phyloP scores from a whole-genome alignment of 2,113 vertebrate genomes.

The Corythaixoides concolor region DNA sequence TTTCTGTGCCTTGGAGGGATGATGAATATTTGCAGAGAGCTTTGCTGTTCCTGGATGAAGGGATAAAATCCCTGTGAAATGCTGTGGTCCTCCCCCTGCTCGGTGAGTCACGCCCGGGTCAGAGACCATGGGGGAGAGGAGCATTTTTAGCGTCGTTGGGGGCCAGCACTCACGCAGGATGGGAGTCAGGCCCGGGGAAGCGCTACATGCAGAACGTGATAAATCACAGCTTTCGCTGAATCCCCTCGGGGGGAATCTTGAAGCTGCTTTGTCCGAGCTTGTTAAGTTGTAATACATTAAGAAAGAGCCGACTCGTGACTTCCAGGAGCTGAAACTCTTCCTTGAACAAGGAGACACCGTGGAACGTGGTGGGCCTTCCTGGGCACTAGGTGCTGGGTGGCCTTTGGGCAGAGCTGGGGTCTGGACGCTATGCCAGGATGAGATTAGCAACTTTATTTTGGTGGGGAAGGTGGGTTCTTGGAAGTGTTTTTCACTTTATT shows the following conservation, averaged over 20 bases:
- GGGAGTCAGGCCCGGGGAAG: background rate
- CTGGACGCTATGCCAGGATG: background rate
- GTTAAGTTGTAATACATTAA: background rate
- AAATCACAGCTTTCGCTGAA: background rate
- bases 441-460: background rate
- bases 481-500: background rate
- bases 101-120: background rate
- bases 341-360: background rate
- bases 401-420: background rate
- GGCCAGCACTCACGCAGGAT: accelerated
- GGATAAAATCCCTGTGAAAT: background rate
- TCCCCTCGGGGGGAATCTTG: background rate
- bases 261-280: slow-evolving; percentile 3
- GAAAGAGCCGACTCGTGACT: background rate
- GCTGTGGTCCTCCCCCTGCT: background rate
- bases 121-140: background rate
- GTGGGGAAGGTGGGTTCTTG: background rate
- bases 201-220: background rate
- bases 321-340: background rate
- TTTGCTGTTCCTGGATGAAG: background rate
- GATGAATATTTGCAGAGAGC: background rate
- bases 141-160: accelerated
- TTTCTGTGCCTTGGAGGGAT: background rate
- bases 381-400: background rate
- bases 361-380: background rate